Percentiles rank a stretch among this genome's conserved stretches.
These are phyloP conservation scores for Loriculus beryllinus DNA, from an alignment of 2,797 vertebrate genomes.

Conservation along the genomic window DNA sequence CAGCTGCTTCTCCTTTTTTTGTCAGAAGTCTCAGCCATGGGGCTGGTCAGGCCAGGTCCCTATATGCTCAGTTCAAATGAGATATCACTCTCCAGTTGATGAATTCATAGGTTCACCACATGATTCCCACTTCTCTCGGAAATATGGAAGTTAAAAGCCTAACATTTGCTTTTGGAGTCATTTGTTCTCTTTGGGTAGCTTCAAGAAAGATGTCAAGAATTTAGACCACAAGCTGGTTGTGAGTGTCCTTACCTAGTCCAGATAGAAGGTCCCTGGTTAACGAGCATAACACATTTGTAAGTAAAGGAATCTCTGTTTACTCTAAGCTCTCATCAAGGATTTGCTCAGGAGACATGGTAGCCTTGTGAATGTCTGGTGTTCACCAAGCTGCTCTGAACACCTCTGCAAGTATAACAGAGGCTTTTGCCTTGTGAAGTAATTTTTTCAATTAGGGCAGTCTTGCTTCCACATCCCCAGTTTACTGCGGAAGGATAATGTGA, in stretches of 20 bases:
- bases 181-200: not conserved
- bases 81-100: not conserved
- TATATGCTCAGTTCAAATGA: not conserved
- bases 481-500: not conserved
- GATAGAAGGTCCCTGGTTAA: not conserved
- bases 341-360: rapidly evolving
- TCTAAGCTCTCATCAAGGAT: not conserved
- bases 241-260: not conserved
- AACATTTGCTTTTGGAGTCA: not conserved
- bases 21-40: not conserved
- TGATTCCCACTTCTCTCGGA: not conserved
- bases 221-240: not conserved
- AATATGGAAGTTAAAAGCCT: not conserved
- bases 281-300: not conserved
- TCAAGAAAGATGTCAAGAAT: not conserved
- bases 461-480: rapidly evolving
- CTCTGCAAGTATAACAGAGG: not conserved
- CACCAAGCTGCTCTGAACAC: not conserved
- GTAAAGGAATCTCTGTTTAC: not conserved
- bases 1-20: not conserved
- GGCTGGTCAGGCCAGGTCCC: not conserved
- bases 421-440: rapidly evolving
- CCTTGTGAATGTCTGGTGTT: not conserved
- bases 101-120: not conserved
- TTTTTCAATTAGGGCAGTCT: not conserved